These are phyloP conservation scores for Chionis minor DNA, from an alignment of 2,113 vertebrate species.

Conservation along the genomic window DNA sequence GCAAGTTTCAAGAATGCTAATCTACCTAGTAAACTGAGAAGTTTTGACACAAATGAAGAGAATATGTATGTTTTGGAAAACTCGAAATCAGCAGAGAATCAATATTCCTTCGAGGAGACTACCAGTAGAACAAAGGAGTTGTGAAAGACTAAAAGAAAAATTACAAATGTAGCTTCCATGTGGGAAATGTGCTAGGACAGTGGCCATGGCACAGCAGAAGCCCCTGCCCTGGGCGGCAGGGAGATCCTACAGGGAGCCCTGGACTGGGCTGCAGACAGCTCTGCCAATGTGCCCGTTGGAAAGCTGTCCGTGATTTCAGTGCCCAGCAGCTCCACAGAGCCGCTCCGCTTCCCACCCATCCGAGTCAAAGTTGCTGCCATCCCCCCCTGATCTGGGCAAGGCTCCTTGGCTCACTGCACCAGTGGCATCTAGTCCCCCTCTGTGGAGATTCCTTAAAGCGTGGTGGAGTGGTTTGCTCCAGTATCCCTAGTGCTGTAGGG, in stretches of 20 bases:
- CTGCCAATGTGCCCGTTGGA: neutral
- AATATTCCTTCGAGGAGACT: neutral
- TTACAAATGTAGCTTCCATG: rapidly evolving
- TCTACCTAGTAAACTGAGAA: neutral
- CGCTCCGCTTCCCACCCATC: neutral
- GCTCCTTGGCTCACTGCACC: neutral
- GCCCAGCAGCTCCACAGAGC: neutral
- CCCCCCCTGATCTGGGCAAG: neutral
- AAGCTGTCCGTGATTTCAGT: rapidly evolving
- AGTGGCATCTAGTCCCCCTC: neutral
- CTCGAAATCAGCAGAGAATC: neutral
- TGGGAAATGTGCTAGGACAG: neutral
- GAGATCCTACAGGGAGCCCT: neutral
- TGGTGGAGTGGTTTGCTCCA: neutral
- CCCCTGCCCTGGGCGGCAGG: no score
- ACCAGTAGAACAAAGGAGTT: neutral
- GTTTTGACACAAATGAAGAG: neutral
- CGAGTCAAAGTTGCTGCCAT: rapidly evolving
- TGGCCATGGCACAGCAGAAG: neutral
- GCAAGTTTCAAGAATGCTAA: neutral
- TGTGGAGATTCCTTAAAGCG: neutral
- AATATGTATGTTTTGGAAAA: neutral
- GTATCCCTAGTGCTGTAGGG: neutral
- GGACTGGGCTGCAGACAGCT: neutral
- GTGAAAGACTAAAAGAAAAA: neutral